Conservation (phyloP, 2,797 vertebrate species). For the Botia almorhae region DNA sequence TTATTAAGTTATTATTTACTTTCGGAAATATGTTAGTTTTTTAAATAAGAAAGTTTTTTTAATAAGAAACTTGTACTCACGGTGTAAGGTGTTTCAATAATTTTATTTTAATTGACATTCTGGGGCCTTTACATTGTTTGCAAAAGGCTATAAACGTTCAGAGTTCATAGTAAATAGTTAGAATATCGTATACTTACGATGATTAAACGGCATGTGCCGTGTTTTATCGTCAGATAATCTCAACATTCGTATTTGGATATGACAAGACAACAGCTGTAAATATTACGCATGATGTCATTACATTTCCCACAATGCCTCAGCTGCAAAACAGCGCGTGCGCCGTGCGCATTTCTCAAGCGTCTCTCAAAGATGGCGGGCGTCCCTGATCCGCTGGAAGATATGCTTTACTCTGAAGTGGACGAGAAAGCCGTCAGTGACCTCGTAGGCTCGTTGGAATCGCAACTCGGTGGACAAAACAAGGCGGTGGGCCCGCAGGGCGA, state of each 20-base stretch:
- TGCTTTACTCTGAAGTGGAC: constrained; percentile 91
- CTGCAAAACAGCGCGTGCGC: constrained; percentile 57
- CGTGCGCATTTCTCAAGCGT: constrained; percentile 54
- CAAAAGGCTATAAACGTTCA: not conserved
- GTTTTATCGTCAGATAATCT: not conserved
- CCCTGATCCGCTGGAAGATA: constrained; percentile 84
- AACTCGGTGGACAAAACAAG: constrained; percentile 80
- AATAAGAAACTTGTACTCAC: too few relatives aligned
- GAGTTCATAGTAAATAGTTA: not conserved
- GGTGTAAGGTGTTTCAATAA: too few relatives aligned
- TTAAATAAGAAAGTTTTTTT: too few relatives aligned
- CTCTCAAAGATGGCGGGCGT: constrained; percentile 81
- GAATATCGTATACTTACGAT: not conserved
- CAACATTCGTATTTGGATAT: not conserved
- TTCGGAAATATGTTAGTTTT: not conserved
- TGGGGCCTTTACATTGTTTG: too few relatives aligned
- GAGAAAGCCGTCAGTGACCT: constrained; percentile 89
- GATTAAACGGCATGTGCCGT: not conserved
- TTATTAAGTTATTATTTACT: too few relatives aligned
- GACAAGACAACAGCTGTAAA: constrained; percentile 34
- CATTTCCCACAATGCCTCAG: constrained; percentile 58
- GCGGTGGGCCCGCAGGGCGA: constrained; percentile 64
- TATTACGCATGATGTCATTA: constrained; percentile 52
- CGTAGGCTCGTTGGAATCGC: constrained; percentile 86
- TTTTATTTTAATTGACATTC: not conserved